Evolutionary conservation across 2,797 vertebrate species (phyloP), one percentile per base, ranked within the genome.

Genomic region (Cheracebus regulus): DNA sequence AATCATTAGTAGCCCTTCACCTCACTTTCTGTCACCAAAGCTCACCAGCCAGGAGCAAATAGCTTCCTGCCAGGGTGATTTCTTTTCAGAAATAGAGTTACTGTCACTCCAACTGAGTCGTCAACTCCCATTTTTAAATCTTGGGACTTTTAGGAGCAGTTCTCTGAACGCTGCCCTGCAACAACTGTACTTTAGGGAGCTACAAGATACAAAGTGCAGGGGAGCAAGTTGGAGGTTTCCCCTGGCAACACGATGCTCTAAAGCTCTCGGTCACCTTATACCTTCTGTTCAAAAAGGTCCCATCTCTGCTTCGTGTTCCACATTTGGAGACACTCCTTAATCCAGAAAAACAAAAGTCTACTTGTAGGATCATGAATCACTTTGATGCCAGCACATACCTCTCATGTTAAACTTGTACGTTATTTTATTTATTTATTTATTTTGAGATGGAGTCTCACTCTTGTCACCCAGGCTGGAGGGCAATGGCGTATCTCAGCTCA

Each of bases 21-120:
- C 76, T 89, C n/a, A 33, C 61, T 87, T 91, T 80, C 58, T 84
- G 75, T 95, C 95, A 78, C 58, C 33, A 79, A 48, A 96, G 36
- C 50, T 96, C 67, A 72, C 50, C 6, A 22, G 67, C 36, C 36
- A 93, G 70, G 44, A 89, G 61, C 80, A 92, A 94, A 95, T 75
- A 93, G 79, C 89, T 95, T 95, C 91, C 96, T 72, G 73, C 75
- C 90, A 52, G 48, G 39, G 28, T 90, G 67, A 91, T 93, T 97
- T 96, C 85, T 97, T 96, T 94, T 86, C 83, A 93, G 81, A 97
- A 97, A 76, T 30, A 79, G 70, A 93, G 55, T 93, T 97, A 86
- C 73, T 97, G 87, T 94, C 95, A 84, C 57, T 94, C 91, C 50
- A 50, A 46, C 26, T 4, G 30, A 91, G 50, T 91, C 1, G 2